These are phyloP conservation scores for Bubo scandiacus DNA, from an alignment of 2,113 vertebrate species.

Conservation along the genomic window DNA sequence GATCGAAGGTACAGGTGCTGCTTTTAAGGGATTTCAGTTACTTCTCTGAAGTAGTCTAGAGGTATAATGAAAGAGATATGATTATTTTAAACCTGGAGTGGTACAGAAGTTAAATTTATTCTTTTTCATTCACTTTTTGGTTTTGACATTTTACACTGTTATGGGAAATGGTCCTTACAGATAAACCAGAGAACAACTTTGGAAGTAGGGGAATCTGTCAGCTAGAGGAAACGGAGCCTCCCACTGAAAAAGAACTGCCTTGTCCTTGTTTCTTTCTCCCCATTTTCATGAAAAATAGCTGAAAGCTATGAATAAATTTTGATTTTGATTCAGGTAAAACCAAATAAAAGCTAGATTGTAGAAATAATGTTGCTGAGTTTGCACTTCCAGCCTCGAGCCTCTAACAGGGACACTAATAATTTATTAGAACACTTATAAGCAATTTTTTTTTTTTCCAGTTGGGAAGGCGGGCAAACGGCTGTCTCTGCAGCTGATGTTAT, in stretches of 20 bases:
- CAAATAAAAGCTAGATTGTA: not conserved
- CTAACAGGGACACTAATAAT: constrained; percentile 11
- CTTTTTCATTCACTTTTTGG: not conserved
- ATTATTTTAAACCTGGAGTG: not conserved
- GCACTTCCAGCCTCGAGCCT: not conserved
- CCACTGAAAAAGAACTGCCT: not conserved
- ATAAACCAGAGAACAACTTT: not conserved
- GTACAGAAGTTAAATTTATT: not conserved
- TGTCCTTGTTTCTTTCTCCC: not conserved
- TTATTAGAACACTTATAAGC: not conserved
- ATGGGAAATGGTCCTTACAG: not conserved
- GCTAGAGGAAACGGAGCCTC: not conserved
- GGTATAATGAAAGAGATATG: not conserved
- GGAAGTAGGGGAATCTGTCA: not conserved
- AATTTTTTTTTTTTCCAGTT: not conserved
- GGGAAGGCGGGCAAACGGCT: not conserved
- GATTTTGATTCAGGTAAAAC: not conserved
- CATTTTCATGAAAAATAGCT: not conserved
- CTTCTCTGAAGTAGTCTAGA: not conserved
- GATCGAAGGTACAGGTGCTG: accelerated
- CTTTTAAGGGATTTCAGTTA: not conserved
- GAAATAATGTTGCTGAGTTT: not conserved
- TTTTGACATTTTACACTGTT: not conserved
- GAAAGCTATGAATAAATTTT: not conserved
- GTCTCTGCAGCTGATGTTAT: not conserved